phyloP scores from a whole-genome alignment of 2,797 vertebrate species.

The Sibirionetta formosa region DNA sequence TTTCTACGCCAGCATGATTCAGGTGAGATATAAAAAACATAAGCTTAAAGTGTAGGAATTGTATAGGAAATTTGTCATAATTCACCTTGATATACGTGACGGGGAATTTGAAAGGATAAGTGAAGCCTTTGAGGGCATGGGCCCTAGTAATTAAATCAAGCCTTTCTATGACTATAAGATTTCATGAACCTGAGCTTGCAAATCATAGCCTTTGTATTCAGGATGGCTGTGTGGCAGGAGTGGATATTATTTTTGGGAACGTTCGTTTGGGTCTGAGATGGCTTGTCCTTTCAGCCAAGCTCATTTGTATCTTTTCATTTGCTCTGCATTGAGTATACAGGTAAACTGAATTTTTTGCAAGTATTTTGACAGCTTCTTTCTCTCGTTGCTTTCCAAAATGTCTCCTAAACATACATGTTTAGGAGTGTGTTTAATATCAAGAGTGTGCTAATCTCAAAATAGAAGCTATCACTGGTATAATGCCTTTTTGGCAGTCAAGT shows the following conservation, averaged over 20 bases:
- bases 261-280: not conserved
- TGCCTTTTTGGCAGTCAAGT: not conserved
- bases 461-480: not conserved
- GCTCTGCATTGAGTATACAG: not conserved
- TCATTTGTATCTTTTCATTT: not conserved
- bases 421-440: too few species aligned
- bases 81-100: not conserved
- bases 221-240: not conserved
- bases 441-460: not conserved
- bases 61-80: slow-evolving; percentile 19
- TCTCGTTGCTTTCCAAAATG: not conserved
- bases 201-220: not conserved
- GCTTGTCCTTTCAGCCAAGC: not conserved
- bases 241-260: not conserved
- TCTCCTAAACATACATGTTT: not conserved
- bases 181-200: not conserved
- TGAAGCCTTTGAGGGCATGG: slow-evolving; percentile 4
- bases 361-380: not conserved
- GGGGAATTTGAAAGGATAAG: slow-evolving; percentile 3
- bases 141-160: slow-evolving; percentile 13
- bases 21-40: not conserved
- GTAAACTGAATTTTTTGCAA: not conserved
- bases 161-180: slow-evolving; percentile 11
- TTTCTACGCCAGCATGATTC: slow-evolving; percentile 13
- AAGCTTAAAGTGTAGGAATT: not conserved